Evolutionary conservation across 2,113 vertebrate genomes (phyloP), one percentile per base, ranked within the genome.

Genomic region (Coryphaenoides rupestris): DNA sequence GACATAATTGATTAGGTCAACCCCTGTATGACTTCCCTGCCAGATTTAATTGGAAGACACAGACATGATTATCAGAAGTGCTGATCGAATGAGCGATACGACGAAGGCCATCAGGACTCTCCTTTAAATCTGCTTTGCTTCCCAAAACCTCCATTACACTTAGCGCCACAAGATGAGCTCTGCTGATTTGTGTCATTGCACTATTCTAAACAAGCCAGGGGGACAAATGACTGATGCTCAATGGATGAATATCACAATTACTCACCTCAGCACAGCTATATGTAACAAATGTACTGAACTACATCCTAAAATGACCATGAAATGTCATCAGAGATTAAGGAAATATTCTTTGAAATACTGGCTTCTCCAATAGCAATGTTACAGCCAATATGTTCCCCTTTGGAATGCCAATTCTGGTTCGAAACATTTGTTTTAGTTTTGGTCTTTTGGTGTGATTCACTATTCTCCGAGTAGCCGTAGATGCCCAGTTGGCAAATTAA

Each of bases 1-100:
- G 63, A 46, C 70, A 73, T 78, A 76, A 87, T 81, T 87, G 85
- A 89, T 85, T 80, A 55, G 77, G 58, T 57, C 58, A 58, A 76
- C 58, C 71, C 59, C 1, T 33, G 65, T 16, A 60, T 60, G 68
- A 71, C 72, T 75, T 80, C 68, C 74, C 76, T 66, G 55, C 61
- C 70, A 63, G 73, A 78, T 75, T 83, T 75, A 82, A 80, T 84
- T 82, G 81, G 62, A 74, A 74, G 78, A 77, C 58, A 19, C 63
- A 75, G 78, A 84, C 73, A 40, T 76, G 77, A 87, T 85, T 84
- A 84, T 47, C 56, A 81, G 78, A 85, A 82, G 79, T 77, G 74
- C 76, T 87, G 84, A 86, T 89, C 87, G 77, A 75, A 84, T 78
- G 81, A 86, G 74, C 33, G 33, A 69, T 77, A 72, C 69, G 66